Conservation (phyloP, 1,140 invertebrate species). For the Protaetia brevitarsis region DNA sequence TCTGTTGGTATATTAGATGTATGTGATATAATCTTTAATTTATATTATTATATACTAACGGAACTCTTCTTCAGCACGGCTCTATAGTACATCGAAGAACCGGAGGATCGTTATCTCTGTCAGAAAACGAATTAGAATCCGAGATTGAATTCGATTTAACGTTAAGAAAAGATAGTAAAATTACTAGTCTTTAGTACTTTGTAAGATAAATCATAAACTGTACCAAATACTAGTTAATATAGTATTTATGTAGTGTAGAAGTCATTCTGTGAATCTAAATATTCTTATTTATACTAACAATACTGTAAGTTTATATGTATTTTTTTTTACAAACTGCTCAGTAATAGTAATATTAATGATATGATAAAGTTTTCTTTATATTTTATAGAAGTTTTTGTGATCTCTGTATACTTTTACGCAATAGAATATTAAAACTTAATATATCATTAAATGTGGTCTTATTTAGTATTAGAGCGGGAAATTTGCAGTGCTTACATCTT, state of each 20-base stretch:
- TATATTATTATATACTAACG: background rate
- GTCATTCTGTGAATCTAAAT: background rate
- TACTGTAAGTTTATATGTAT: constrained; percentile 8
- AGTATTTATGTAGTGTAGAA: background rate
- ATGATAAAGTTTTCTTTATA: background rate
- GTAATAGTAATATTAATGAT: background rate
- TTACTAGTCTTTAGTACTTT: constrained; percentile 21
- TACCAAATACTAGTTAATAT: constrained; percentile 9
- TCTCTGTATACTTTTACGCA: constrained; percentile 14
- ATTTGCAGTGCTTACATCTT: too few relatives aligned
- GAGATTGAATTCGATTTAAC: constrained; percentile 33
- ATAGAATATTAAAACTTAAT: constrained; percentile 17
- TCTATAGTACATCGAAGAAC: constrained; percentile 54
- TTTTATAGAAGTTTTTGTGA: constrained; percentile 12
- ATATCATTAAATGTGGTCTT: background rate
- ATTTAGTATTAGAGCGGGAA: too few relatives aligned
- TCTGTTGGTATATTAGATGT: constrained; percentile 58
- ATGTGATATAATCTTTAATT: constrained; percentile 31
- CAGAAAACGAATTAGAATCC: constrained; percentile 73
- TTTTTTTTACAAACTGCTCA: constrained; percentile 1
- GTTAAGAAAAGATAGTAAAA: constrained; percentile 24
- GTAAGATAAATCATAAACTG: constrained; percentile 5
- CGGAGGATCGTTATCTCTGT: constrained; percentile 71
- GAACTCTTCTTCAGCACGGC: constrained; percentile 4
- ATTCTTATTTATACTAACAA: constrained; percentile 3